Evolutionary conservation across 2,113 vertebrate genomes (phyloP).

Genomic region (Malurus cyaneus): DNA sequence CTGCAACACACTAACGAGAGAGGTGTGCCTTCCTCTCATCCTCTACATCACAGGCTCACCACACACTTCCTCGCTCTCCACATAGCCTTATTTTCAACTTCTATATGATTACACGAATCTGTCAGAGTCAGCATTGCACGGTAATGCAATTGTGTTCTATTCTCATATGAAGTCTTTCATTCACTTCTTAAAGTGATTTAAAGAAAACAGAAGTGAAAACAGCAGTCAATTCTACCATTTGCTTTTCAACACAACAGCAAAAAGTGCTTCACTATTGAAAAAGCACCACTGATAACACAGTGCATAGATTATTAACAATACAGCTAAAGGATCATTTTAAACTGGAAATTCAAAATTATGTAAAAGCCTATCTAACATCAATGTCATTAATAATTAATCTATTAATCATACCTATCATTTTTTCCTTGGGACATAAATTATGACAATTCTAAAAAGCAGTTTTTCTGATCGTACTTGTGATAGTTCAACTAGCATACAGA

Average conservation of each 20-base stretch:
- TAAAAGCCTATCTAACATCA: neutral
- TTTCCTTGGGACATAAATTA: neutral
- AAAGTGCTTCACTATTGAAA: neutral
- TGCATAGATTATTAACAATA: neutral
- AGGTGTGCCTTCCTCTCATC: too few relatives aligned
- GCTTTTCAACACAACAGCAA: neutral
- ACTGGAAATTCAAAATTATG: neutral
- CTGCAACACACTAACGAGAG: too few relatives aligned
- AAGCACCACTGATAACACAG: neutral
- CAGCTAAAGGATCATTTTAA: neutral
- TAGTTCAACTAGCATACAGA: neutral
- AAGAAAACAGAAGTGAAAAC: neutral
- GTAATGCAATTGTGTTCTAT: neutral
- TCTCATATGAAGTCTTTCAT: neutral
- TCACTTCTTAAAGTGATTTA: neutral
- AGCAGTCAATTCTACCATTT: neutral
- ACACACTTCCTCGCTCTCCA: too few relatives aligned
- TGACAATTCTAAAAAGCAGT: too few relatives aligned
- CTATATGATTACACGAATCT: too few relatives aligned
- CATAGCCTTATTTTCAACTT: neutral
- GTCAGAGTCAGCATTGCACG: too few relatives aligned
- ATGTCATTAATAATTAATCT: neutral
- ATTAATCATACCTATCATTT: too few relatives aligned
- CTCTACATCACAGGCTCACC: too few relatives aligned
- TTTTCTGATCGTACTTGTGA: too few relatives aligned